Conservation (phyloP, 2,113 vertebrate species). For the Odontophorus gujanensis region DNA sequence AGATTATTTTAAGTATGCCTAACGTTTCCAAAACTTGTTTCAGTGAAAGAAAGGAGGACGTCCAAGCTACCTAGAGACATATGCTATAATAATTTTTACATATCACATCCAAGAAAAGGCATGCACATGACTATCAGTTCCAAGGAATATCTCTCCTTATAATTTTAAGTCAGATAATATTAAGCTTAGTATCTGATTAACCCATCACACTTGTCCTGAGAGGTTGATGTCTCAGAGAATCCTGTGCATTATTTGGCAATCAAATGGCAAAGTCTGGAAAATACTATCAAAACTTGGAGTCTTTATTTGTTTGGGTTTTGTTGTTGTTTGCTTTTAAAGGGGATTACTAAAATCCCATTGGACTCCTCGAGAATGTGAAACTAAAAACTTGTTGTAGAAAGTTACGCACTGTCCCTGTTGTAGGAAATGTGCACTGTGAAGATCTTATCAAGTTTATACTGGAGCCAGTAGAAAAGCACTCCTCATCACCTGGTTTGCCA, state of each 20-base stretch:
- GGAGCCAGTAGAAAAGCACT: constrained; percentile 3
- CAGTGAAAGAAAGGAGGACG: background rate
- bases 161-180: background rate
- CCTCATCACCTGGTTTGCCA: background rate
- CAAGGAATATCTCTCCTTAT: background rate
- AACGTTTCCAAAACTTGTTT: background rate
- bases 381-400: constrained; percentile 15
- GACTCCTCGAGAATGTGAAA: background rate
- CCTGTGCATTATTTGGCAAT: constrained; percentile 1
- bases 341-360: constrained; percentile 9
- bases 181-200: background rate
- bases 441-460: background rate
- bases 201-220: background rate
- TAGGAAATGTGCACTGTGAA: background rate
- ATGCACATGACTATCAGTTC: background rate
- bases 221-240: background rate
- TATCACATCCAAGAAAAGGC: background rate
- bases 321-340: background rate
- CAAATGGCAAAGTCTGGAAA: constrained; percentile 19
- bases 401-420: background rate
- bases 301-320: background rate
- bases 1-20: background rate
- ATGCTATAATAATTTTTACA: background rate
- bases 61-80: background rate
- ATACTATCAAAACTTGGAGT: background rate